Percentiles rank a stretch among this genome's conserved stretches.
Conservation (phyloP, 1,140 invertebrate species). For the Sipha flava region DNA sequence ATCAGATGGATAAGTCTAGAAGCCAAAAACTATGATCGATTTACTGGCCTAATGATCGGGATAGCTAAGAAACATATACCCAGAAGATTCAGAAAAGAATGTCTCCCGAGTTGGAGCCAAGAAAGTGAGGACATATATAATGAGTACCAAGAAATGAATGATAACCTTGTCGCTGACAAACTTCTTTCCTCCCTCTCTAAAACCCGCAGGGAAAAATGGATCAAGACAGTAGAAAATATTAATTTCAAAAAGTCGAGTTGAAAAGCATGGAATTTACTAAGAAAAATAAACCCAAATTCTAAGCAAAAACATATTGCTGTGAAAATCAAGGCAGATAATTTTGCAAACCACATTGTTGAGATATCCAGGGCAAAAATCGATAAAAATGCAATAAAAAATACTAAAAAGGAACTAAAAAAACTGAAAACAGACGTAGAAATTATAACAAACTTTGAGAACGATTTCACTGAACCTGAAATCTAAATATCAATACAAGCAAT, state of each 20-base stretch:
- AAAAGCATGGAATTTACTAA: conserved; percentile 14
- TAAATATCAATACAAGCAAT: background rate
- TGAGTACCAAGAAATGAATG: background rate
- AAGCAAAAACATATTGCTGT: background rate
- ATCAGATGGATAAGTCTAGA: conserved; percentile 17
- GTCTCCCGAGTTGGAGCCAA: conserved; percentile 30
- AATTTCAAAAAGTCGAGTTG: conserved; percentile 30
- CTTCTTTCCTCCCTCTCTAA: conserved; percentile 2
- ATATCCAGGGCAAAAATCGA: background rate
- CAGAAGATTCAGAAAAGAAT: conserved; percentile 29
- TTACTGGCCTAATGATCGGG: background rate
- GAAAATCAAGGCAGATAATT: background rate
- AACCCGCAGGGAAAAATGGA: conserved; percentile 15
- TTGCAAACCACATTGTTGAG: background rate
- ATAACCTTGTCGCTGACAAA: conserved; percentile 9
- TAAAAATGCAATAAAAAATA: background rate
- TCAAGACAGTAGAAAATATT: conserved; percentile 19
- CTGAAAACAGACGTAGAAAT: background rate
- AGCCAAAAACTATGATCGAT: conserved; percentile 7
- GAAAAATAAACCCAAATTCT: conserved; percentile 11
- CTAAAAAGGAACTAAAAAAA: background rate
- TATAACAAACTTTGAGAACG: background rate
- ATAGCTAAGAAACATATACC: conserved; percentile 28
- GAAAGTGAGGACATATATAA: conserved; percentile 19
- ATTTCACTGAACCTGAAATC: conserved; percentile 3